A percentile compares a stretch with the other conserved stretches of the same genome.
Conservation (phyloP, 2,797 vertebrate genomes). For the Strix occidentalis region DNA sequence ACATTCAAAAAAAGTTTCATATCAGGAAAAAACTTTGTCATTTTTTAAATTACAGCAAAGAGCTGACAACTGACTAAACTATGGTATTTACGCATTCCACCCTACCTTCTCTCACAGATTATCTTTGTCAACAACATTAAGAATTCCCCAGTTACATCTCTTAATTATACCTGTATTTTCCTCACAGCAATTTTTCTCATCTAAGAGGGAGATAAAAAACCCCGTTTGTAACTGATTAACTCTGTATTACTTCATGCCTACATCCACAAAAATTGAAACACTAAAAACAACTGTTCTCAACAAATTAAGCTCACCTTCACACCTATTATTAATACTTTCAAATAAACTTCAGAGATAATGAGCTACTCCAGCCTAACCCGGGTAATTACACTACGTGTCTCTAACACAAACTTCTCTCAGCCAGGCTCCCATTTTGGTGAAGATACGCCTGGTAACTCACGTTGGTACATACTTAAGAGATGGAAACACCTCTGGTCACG, state of each 20-base stretch:
- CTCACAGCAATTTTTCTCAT: neutral
- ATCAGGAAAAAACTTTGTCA: neutral
- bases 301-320: neutral
- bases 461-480: rapidly evolving
- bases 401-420: rapidly evolving
- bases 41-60: neutral
- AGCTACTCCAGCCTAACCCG: neutral
- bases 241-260: neutral
- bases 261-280: neutral
- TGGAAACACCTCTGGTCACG: rapidly evolving
- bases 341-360: neutral
- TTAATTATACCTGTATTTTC: neutral
- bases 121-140: neutral
- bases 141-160: neutral
- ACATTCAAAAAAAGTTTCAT: neutral
- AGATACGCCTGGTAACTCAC: rapidly evolving
- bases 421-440: too few relatives aligned
- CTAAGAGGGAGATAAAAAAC: neutral
- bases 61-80: neutral
- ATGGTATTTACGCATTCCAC: neutral
- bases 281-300: neutral
- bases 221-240: neutral
- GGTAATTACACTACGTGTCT: rapidly evolving
- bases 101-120: neutral
- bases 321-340: neutral